phyloP scores from a whole-genome alignment of 2,797 vertebrate species.

The Chloroceryle inda region DNA sequence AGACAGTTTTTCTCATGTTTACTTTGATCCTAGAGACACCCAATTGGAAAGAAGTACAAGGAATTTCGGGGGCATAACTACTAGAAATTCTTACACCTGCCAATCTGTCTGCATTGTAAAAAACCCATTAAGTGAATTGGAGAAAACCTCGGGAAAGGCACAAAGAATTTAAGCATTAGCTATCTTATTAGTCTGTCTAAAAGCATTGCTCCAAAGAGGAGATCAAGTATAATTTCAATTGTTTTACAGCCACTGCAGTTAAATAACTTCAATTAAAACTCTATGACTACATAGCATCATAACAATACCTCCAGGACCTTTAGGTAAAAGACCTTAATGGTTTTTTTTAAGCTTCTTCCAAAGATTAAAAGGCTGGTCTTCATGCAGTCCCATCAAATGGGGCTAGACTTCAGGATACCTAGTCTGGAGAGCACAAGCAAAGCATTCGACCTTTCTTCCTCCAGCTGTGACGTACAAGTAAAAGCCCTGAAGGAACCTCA shows the following conservation, averaged over 20 bases:
- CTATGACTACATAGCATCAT: not conserved
- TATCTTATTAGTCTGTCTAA: slow-evolving; percentile 10
- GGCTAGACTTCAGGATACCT: not conserved
- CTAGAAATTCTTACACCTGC: not conserved
- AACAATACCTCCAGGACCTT: not conserved
- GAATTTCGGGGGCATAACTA: not conserved
- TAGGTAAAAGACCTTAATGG: not conserved
- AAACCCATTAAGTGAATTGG: not conserved
- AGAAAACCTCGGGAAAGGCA: slow-evolving; percentile 26
- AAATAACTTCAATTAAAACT: slow-evolving; percentile 29
- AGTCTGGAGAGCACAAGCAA: not conserved
- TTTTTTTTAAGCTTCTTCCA: not conserved
- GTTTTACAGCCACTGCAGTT: not conserved
- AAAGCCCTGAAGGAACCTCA: not conserved
- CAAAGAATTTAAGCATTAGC: not conserved
- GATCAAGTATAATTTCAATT: slow-evolving; percentile 16
- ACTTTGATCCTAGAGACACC: not conserved
- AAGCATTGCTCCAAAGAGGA: slow-evolving; percentile 11
- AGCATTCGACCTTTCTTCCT: not conserved
- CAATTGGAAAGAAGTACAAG: not conserved
- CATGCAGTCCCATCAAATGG: not conserved
- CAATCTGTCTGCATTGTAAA: slow-evolving; percentile 1
- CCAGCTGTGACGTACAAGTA: not conserved
- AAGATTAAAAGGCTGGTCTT: not conserved
- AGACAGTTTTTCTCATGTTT: not conserved